Evolutionary conservation across 2,888 invertebrate species (phyloP), one percentile per base, ranked within the genome.

Genomic region (Dione vanillae): DNA sequence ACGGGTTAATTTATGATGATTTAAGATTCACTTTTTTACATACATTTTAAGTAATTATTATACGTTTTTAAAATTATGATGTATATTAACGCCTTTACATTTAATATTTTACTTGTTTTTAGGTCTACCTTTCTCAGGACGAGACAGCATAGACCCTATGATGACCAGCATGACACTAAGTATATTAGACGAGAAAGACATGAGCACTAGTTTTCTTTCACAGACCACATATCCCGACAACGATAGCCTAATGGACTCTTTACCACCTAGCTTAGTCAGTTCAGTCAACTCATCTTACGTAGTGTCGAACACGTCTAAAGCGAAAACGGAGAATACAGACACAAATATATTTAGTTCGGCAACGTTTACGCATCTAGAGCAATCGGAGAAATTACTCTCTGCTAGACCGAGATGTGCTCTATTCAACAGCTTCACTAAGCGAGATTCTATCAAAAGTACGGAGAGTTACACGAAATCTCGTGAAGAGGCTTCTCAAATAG

Each of bases 191-290:
- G 94, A 93, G 67, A 93, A 93, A 68, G 94, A 94, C 75, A 94
- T 94, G 94, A 93, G 87, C 76, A 94, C 94, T 1, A 93, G 93
- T 75, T 93, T 93, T 79, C 88, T 94, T 20, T 94, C 94, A 0
- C 93, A 94, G 71, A 91, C 92, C 47, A 92, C 92, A 0, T 87
- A 90, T 77, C 92, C 91, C 0, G 94, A 94, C 75, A 87, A 91
- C 78, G 93, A 93, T 58, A 92, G 91, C 75, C 79, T 92, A 9
- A 88, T 92, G 70, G 93, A 93, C 80, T 93, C 93, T 20, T 74
- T 92, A 5, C 93, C 93, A 0, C 93, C 93, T 0, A 91, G 91
- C 67, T 81, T 93, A 64, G 91, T 91, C 77, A 91, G 85, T 79
- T 94, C 94, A 8, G 87, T 93, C 59, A 92, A 93, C 79, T 92